Evolutionary conservation across 2,113 vertebrate species (phyloP), one percentile per base, ranked within the genome.

Genomic region (Labeo catla): DNA sequence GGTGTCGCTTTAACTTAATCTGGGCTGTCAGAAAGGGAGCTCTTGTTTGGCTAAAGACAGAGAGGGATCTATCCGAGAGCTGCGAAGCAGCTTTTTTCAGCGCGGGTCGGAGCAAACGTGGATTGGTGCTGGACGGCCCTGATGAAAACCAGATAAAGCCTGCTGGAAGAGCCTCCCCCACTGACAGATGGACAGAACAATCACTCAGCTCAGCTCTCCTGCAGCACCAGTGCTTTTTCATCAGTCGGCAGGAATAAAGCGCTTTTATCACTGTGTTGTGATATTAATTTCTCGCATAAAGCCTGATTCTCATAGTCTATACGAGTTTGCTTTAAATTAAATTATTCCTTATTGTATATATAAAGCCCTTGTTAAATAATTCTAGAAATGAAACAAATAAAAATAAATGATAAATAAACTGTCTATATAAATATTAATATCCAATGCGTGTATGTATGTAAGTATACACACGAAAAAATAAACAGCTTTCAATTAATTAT

Each of bases 31-130:
- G 50, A 47, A 87, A 80, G 89, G 45, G 47, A 6, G 61, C 81
- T 84, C 61, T 70, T 78, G 77, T 73, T 81, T 85, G 54, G 68
- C 28, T 80, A 52, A 61, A 68, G 80, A 70, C 54, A 61, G 49
- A 39, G 45, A 66, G 52, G 87, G 47, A 77, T 81, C 83, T 91
- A 93, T 90, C 87, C 89, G 89, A 86, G 91, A 90, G 57, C 21
- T 8, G 8, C 57, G 8, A n/a, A 61, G 8, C 57, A 61, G 89
- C 79, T 88, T 84, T 87, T 23, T 68, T 59, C n/a, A 13, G 54
- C 16, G 50, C 70, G 80, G 88, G 85, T 89, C 70, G 87, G 88
- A 88, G 89, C 76, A 86, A 85, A 76, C 72, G 73, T 84, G 84
- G 84, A 84, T 84, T 81, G 28, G 81, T 57, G 45, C 84, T 8